Base-by-base conservation (phyloP, 2,888 invertebrate genomes). In the Chrysolina haemoptera region DNA sequence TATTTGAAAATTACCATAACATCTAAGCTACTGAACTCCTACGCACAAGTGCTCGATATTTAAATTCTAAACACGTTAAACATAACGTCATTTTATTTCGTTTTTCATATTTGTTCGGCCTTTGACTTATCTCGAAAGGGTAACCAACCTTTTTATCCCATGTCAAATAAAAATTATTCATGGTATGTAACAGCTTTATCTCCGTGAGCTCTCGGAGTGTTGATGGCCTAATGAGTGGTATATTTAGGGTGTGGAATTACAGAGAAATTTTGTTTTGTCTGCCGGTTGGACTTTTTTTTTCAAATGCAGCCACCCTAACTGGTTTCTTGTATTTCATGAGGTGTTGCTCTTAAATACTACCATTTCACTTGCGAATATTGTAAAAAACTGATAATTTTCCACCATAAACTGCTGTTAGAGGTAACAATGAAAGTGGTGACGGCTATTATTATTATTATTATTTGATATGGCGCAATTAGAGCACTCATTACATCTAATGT, bases 71-170 rank as follows among this genome's bases (percentile, higher is more conserved):
- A 67, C 67, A 67, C 41, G 41, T 27, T 16, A 10, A 12, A 53
- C 16, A 27, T 27, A 65, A 46, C 22, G 48, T 16, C 67, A 67
- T 55, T 67, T 67, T 40, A 40, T 20, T 59, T 53, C 18, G 55
- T 55, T 53, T 67, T 55, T 67, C 67, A 53, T 53, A 53, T 67
- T 59, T 59, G n/a, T 59, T 59, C 27, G 18, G 67, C 67, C 40
- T 55, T 53, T 50, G 41, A 53, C 53, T 67, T 67, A 67, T 67
- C 67, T 67, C 16, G 35, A 41, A 67, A 53, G 67, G 67, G 55
- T 53, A 53, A 14, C 40, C 14, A 67, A 53, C 67, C 18, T 53
- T n/a, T n/a, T n/a, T 53, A 67, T 67, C 67, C 67, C 67, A 53
- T 40, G 55, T 67, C 67, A 67, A 67, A 67, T 53, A 67, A 53